Evolutionary conservation across 2,888 invertebrate genomes (phyloP).

Genomic region (Thelaira solivaga): DNA sequence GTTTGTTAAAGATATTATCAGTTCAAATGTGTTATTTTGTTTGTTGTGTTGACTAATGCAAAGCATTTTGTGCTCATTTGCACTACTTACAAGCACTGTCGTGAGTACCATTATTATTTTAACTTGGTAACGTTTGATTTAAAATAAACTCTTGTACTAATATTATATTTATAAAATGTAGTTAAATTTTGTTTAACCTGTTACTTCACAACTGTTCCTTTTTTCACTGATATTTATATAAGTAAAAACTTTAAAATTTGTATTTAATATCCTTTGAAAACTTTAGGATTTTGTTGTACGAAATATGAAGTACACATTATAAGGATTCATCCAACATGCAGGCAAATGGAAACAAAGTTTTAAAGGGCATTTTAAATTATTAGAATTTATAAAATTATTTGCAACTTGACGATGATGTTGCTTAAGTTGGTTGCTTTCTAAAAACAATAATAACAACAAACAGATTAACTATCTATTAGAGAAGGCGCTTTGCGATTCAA

Average conservation of each 20-base stretch:
- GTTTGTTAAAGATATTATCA: no score
- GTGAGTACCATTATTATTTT: no score
- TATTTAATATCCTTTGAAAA: conserved; percentile 29
- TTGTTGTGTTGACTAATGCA: no score
- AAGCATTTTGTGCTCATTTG: no score
- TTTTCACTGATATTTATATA: not conserved
- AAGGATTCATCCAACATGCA: not conserved
- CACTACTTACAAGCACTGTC: no score
- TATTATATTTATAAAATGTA: no score
- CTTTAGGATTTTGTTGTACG: not conserved
- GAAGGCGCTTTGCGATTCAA: conserved; percentile 21
- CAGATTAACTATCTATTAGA: conserved; percentile 24
- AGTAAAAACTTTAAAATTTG: conserved; percentile 17
- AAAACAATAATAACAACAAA: conserved; percentile 11
- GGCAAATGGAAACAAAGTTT: not conserved
- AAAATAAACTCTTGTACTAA: no score
- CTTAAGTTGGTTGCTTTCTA: not conserved
- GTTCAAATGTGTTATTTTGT: no score
- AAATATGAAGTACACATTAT: conserved; percentile 19
- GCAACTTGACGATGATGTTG: conserved; percentile 7
- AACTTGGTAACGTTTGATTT: no score
- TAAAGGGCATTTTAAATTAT: conserved; percentile 6
- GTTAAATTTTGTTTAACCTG: not conserved
- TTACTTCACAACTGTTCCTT: no score
- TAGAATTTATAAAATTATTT: conserved; percentile 15